Evolutionary conservation across 2,888 invertebrate genomes (phyloP).

Genomic region (Trachelus tabidus): DNA sequence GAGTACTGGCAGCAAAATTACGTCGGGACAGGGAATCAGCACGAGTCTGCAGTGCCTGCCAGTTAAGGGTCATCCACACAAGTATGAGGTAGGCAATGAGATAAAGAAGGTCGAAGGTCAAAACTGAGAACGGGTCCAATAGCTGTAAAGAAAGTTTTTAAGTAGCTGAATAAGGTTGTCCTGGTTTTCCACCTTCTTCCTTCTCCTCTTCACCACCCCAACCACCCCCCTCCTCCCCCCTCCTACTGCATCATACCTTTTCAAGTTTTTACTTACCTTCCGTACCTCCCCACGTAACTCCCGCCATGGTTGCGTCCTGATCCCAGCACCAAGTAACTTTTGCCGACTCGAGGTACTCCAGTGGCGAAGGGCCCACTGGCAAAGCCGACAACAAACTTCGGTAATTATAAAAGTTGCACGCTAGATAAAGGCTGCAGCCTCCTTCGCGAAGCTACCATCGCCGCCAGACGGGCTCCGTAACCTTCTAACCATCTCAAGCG

Average conservation of each 20-base stretch:
- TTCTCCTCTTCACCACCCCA: not conserved
- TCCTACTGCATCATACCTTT: too few species aligned
- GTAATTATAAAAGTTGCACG: constrained; percentile 42
- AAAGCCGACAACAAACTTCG: constrained; percentile 35
- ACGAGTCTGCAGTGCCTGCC: constrained; percentile 22
- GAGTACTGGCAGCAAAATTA: not conserved
- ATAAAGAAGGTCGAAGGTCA: not conserved
- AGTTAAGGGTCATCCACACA: constrained; percentile 6
- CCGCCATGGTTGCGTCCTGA: constrained; percentile 1
- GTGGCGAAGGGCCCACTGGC: constrained; percentile 24
- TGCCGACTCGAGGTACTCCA: constrained; percentile 31
- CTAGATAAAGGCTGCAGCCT: constrained; percentile 5
- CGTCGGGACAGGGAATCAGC: constrained; percentile 9
- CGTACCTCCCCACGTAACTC: too few species aligned
- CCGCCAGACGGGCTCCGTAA: constrained; percentile 8
- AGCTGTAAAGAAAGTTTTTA: not conserved
- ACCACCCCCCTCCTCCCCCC: too few species aligned
- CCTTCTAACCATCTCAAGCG: constrained; percentile 8
- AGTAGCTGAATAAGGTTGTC: not conserved
- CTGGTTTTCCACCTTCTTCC: not conserved
- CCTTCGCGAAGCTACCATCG: not conserved
- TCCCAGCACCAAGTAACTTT: constrained; percentile 40
- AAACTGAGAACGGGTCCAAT: not conserved
- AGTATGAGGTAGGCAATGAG: constrained; percentile 14
- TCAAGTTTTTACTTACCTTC: too few species aligned